Percentiles rank a stretch among this genome's conserved stretches.
phyloP scores from a whole-genome alignment of 2,113 vertebrate species.

The Grantiella picta region DNA sequence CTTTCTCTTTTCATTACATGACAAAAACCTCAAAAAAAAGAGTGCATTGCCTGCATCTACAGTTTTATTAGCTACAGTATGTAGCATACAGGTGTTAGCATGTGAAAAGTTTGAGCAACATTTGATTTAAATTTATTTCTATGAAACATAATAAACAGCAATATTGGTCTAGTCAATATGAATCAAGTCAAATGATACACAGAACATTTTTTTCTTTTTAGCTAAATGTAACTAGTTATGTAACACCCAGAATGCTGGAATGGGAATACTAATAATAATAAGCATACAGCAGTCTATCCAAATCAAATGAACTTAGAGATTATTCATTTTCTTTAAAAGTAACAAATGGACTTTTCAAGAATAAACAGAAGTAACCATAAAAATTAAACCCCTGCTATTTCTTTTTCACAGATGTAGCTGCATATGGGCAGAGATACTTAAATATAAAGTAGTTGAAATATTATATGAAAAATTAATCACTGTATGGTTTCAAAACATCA shows the following conservation, averaged over 20 bases:
- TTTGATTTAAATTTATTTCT: constrained; percentile 5
- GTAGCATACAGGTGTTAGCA: not conserved
- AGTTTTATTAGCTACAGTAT: not conserved
- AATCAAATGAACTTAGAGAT: constrained; percentile 9
- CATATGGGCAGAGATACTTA: constrained; percentile 42
- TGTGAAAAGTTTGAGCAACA: not conserved
- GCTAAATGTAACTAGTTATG: not conserved
- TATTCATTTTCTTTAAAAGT: constrained; percentile 51
- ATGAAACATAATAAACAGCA: not conserved
- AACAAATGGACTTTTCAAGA: constrained; percentile 56
- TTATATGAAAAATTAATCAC: constrained; percentile 47
- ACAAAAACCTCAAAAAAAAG: not conserved
- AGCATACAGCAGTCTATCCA: not conserved
- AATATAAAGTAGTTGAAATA: constrained; percentile 58
- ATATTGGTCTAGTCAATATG: not conserved
- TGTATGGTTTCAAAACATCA: not conserved
- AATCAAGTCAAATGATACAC: not conserved
- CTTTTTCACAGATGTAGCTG: constrained; percentile 56
- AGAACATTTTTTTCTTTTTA: not conserved
- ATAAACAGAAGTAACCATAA: constrained; percentile 59
- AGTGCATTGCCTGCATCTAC: not conserved
- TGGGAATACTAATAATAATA: not conserved
- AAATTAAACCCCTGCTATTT: constrained; percentile 56
- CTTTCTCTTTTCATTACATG: not conserved
- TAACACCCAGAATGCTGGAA: not conserved